These are phyloP conservation scores for sheep (Ovis aries) DNA, from an alignment of 2,113 vertebrate species.

Conservation along the genomic window ARS-UI_Ramb_v3.0 NC_056056.1:20618501-20619000, in stretches of 20 bases:
- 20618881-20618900: background rate
- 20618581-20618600: background rate
- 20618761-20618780: fast-evolving
- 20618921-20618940: background rate
- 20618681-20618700: background rate
- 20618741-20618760: fast-evolving
- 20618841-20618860: background rate
- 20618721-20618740: background rate
- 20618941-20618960: background rate
- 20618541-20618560: background rate
- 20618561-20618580: background rate
- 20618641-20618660: background rate
- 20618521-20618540: background rate
- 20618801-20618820: background rate
- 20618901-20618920: background rate
- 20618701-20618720: background rate
- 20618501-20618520: background rate
- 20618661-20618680: background rate
- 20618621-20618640: background rate
- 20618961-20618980: background rate
- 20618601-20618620: background rate
- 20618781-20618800: too few species aligned
- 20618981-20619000: background rate
- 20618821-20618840: fast-evolving
- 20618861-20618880: background rate